These are phyloP conservation scores for Drosophila pruinosa DNA, from an alignment of 1,140 invertebrate genomes.

Conservation along the genomic window DNA sequence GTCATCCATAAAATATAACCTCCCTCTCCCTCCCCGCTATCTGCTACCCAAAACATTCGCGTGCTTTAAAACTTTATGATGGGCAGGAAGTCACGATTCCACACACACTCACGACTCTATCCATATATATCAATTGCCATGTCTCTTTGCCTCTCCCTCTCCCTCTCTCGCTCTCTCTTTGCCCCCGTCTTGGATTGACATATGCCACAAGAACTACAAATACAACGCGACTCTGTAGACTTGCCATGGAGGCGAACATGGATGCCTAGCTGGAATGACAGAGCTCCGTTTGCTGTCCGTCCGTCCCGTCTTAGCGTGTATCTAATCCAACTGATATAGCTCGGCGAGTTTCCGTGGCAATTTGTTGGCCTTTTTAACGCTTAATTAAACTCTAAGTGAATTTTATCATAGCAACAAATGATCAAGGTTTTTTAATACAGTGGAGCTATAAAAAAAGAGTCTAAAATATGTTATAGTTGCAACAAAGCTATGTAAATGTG, in stretches of 20 bases:
- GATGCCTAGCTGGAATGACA: constrained; percentile 15
- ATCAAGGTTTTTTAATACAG: not conserved
- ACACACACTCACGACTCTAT: constrained; percentile 23
- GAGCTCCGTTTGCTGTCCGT: constrained; percentile 17
- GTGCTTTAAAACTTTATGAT: constrained; percentile 58
- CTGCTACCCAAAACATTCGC: constrained; percentile 1
- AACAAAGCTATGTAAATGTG: not conserved
- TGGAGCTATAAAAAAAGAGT: not conserved
- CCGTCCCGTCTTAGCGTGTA: constrained; percentile 10
- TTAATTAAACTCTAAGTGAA: constrained; percentile 63
- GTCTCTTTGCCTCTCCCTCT: not conserved
- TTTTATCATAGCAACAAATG: constrained; percentile 44
- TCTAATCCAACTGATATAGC: not conserved
- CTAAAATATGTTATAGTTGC: not conserved
- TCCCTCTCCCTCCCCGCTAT: not conserved
- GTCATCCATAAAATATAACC: constrained; percentile 67
- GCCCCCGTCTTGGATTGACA: constrained; percentile 21
- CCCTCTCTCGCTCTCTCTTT: not conserved
- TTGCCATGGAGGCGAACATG: constrained; percentile 28
- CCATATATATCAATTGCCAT: constrained; percentile 23
- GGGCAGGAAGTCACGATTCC: constrained; percentile 74
- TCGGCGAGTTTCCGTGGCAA: constrained; percentile 38
- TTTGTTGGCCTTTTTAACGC: constrained; percentile 56
- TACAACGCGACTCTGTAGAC: constrained; percentile 11
- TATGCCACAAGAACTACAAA: constrained; percentile 9